phyloP scores from a whole-genome alignment of 1,140 invertebrate genomes.

The Orussus abietinus region DNA sequence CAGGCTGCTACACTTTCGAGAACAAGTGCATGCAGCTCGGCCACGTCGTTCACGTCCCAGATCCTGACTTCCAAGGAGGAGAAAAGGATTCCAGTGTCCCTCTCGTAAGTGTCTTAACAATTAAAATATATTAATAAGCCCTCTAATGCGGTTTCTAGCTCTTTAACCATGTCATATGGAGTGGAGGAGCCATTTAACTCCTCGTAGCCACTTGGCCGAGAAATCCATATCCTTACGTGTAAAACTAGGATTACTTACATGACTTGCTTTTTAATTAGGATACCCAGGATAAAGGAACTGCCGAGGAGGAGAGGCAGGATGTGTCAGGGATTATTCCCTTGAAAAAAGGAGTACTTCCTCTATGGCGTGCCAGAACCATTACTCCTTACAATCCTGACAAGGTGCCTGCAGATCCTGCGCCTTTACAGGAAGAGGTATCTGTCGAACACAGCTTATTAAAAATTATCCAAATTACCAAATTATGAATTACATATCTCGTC shows the following conservation, averaged over 20 bases:
- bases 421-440: conserved; percentile 49
- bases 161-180: too few relatives aligned
- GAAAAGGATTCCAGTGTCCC: too few relatives aligned
- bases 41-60: conserved; percentile 57
- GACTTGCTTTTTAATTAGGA: conserved; percentile 4
- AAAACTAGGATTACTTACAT: background rate
- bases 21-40: conserved; percentile 64
- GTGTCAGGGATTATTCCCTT: conserved; percentile 6
- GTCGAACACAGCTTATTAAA: too few relatives aligned
- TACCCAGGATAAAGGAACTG: conserved; percentile 5
- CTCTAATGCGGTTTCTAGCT: conserved; percentile 27
- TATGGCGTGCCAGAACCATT: conserved; percentile 64
- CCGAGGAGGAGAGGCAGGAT: background rate
- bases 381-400: conserved; percentile 62
- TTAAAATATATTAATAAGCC: conserved; percentile 42
- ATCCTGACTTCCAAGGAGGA: conserved; percentile 47
- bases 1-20: conserved; percentile 55
- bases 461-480: too few relatives aligned
- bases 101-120: too few relatives aligned
- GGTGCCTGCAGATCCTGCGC: conserved; percentile 63
- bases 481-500: too few relatives aligned
- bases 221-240: background rate
- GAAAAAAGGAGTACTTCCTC: conserved; percentile 35
- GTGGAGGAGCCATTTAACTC: background rate
- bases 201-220: background rate